These are phyloP conservation scores for Lamprologus ornatipinnis DNA, from an alignment of 2,113 vertebrate genomes.

Conservation along the genomic window DNA sequence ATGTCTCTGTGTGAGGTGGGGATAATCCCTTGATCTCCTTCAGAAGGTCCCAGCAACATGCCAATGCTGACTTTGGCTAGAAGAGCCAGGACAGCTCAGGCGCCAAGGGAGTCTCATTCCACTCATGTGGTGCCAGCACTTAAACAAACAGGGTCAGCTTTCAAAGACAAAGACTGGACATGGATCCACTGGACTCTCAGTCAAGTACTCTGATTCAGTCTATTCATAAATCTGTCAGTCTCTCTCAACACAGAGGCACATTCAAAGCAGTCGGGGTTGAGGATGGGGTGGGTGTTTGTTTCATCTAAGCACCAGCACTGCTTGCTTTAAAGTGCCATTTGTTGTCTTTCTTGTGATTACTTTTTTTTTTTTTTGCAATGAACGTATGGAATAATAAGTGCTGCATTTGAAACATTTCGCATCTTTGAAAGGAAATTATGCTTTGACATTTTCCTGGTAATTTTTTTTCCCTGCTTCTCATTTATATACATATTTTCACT, in stretches of 20 bases:
- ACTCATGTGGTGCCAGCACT: slow-evolving; percentile 56
- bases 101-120: slow-evolving; percentile 28
- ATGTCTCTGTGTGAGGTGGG: not conserved
- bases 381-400: not conserved
- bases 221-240: slow-evolving; percentile 43
- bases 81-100: slow-evolving; percentile 28
- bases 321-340: not conserved
- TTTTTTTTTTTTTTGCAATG: not conserved
- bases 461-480: not conserved
- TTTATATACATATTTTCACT: not conserved
- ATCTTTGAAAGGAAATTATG: not conserved
- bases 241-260: not conserved
- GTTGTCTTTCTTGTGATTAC: not conserved
- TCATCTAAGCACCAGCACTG: not conserved
- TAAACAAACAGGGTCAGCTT: slow-evolving; percentile 66
- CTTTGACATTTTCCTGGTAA: not conserved
- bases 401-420: not conserved
- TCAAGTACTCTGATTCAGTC: slow-evolving; percentile 14
- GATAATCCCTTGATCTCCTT: slow-evolving; percentile 54
- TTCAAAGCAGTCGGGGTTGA: not conserved
- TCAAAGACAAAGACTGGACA: slow-evolving; percentile 53
- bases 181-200: slow-evolving; percentile 32
- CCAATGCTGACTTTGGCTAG: slow-evolving; percentile 62
- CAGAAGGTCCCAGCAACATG: slow-evolving; percentile 37
- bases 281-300: not conserved